phyloP scores from a whole-genome alignment of 2,888 invertebrate species.

The Drosophila rellima region DNA sequence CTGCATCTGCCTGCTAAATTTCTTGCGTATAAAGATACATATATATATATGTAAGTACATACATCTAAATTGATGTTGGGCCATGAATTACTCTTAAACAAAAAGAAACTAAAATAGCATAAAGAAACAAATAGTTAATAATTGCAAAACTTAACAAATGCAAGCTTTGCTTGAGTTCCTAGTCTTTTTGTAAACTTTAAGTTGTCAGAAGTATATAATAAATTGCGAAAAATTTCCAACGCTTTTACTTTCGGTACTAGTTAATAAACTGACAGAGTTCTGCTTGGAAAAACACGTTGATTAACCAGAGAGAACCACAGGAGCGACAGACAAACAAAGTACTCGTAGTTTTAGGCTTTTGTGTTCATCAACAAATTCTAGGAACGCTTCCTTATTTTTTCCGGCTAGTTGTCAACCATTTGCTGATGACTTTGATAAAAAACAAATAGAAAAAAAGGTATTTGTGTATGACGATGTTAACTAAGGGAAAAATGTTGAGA shows the following conservation, averaged over 20 bases:
- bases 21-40: no score
- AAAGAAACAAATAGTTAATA: no score
- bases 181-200: not conserved
- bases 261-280: constrained; percentile 33
- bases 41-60: no score
- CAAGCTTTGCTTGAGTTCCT: not conserved
- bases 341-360: constrained; percentile 6
- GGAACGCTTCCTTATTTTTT: not conserved
- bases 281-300: constrained; percentile 39
- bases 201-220: not conserved
- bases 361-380: constrained; percentile 13
- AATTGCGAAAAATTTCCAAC: not conserved
- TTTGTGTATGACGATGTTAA: not conserved
- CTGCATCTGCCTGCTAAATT: no score
- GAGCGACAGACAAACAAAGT: not conserved
- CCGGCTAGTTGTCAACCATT: not conserved
- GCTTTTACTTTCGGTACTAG: constrained; percentile 3
- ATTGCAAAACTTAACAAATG: not conserved
- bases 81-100: no score
- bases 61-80: no score
- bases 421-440: constrained; percentile 18
- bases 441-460: not conserved
- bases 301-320: constrained; percentile 23
- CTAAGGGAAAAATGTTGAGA: not conserved
- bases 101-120: no score